A percentile compares a stretch with the other conserved stretches of the same genome.
Conservation (phyloP, 1,140 invertebrate species). For the Drosophila pandora region DNA sequence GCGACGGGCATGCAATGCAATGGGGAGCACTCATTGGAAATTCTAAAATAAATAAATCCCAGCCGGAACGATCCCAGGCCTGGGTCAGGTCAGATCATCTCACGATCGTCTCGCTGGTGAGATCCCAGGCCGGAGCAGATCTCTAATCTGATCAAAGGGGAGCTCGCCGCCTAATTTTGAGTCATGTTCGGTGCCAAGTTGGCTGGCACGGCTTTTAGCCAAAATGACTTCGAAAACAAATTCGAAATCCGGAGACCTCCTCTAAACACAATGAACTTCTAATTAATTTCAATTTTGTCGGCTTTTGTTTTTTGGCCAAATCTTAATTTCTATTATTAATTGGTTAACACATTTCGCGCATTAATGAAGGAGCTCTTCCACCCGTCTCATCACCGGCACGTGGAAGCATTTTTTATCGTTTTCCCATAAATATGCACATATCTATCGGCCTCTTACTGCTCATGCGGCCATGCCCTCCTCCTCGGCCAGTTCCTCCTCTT, state of each 20-base stretch:
- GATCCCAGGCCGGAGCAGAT: constrained; percentile 1
- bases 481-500: not conserved
- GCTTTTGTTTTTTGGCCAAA: constrained; percentile 27
- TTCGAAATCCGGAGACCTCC: constrained; percentile 16
- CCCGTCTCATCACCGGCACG: constrained; percentile 59
- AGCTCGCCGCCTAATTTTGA: constrained; percentile 50
- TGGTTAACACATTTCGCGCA: constrained; percentile 71
- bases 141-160: constrained; percentile 29
- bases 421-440: constrained; percentile 71
- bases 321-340: constrained; percentile 74
- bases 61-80: constrained; percentile 24
- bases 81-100: constrained; percentile 34
- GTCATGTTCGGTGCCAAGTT: constrained; percentile 46
- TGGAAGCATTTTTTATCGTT: constrained; percentile 57
- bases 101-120: constrained; percentile 23
- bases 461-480: not conserved
- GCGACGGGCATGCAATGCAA: constrained; percentile 32
- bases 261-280: constrained; percentile 53
- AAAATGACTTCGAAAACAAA: constrained; percentile 10
- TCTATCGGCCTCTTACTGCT: constrained; percentile 6
- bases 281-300: constrained; percentile 63
- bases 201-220: constrained; percentile 33
- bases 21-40: constrained; percentile 41
- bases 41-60: constrained; percentile 30
- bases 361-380: constrained; percentile 44